These are phyloP conservation scores for Gryllus bimaculatus DNA, from an alignment of 1,140 invertebrate genomes.

Conservation along the genomic window DNA sequence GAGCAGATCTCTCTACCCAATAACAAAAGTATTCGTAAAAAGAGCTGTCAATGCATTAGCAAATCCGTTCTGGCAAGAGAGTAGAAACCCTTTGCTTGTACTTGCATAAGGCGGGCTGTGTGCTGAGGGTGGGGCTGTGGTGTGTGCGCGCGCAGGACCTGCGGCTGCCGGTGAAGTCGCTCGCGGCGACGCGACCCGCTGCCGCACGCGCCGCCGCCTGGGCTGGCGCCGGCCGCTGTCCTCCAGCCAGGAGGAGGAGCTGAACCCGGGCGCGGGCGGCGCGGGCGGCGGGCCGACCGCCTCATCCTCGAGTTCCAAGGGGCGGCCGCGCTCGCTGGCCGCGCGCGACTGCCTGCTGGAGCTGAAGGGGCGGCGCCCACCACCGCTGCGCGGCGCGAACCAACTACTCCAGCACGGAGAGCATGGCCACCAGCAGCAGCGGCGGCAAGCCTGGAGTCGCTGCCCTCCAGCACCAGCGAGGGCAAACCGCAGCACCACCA, in stretches of 20 bases:
- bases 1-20: too few relatives aligned
- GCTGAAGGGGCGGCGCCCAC: slow-evolving; percentile 40
- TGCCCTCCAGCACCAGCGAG: slow-evolving; percentile 70
- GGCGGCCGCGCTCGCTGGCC: slow-evolving; percentile 47
- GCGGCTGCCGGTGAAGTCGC: slow-evolving; percentile 50
- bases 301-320: slow-evolving; percentile 58
- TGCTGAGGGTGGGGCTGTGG: too few relatives aligned
- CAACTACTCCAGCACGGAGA: slow-evolving; percentile 75
- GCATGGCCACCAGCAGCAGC: slow-evolving; percentile 67
- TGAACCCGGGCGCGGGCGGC: neutral
- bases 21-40: too few relatives aligned
- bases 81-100: too few relatives aligned
- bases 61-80: too few relatives aligned
- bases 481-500: slow-evolving; percentile 68
- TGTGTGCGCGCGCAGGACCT: slow-evolving; percentile 36
- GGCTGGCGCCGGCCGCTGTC: slow-evolving; percentile 15
- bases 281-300: slow-evolving; percentile 42
- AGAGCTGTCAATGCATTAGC: too few relatives aligned
- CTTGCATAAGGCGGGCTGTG: too few relatives aligned
- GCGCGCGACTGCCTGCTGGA: slow-evolving; percentile 56
- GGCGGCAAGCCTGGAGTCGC: slow-evolving; percentile 76
- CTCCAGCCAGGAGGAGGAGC: neutral
- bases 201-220: slow-evolving; percentile 34
- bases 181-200: slow-evolving; percentile 46
- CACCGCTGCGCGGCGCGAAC: slow-evolving; percentile 35